A percentile compares a stretch with the other conserved stretches of the same genome.
phyloP scores from a whole-genome alignment of 2,888 invertebrate species.

The Palloptera scutellata region DNA sequence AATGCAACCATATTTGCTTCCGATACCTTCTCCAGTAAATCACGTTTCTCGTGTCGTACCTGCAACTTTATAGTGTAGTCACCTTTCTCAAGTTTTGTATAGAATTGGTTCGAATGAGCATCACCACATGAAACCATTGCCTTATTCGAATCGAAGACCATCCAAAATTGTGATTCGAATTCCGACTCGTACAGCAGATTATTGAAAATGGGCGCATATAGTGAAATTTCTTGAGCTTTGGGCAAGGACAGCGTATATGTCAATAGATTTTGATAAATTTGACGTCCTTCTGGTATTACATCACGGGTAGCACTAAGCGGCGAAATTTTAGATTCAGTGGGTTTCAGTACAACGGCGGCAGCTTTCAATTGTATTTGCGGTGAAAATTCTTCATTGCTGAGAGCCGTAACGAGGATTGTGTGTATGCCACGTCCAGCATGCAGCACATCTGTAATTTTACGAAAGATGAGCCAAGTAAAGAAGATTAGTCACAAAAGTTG shows the following conservation, averaged over 20 bases:
- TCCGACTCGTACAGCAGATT: conserved; percentile 94
- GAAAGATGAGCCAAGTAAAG: background rate
- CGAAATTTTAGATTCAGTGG: conserved; percentile 79
- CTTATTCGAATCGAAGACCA: conserved; percentile 92
- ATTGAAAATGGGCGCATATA: conserved; percentile 81
- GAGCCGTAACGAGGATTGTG: conserved; percentile 74
- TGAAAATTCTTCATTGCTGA: conserved; percentile 76
- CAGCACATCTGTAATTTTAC: background rate
- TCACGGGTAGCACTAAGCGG: conserved; percentile 82
- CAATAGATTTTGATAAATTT: conserved; percentile 89
- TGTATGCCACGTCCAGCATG: conserved; percentile 76
- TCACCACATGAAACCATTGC: conserved; percentile 86
- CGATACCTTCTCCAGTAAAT: conserved; percentile 83
- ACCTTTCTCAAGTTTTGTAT: conserved; percentile 88
- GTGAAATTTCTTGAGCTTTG: conserved; percentile 83
- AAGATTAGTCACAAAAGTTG: background rate
- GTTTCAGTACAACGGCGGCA: conserved; percentile 79
- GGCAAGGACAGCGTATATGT: conserved; percentile 85
- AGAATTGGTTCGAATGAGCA: conserved; percentile 85
- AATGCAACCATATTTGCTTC: conserved; percentile 79
- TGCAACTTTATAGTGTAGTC: conserved; percentile 89
- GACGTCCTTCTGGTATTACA: conserved; percentile 84
- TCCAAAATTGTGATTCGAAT: conserved; percentile 96
- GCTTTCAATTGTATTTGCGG: conserved; percentile 79
- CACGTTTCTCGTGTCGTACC: conserved; percentile 88